Evolutionary conservation across 2,888 invertebrate genomes (phyloP).

Genomic region (Pseudococcus viburni): DNA sequence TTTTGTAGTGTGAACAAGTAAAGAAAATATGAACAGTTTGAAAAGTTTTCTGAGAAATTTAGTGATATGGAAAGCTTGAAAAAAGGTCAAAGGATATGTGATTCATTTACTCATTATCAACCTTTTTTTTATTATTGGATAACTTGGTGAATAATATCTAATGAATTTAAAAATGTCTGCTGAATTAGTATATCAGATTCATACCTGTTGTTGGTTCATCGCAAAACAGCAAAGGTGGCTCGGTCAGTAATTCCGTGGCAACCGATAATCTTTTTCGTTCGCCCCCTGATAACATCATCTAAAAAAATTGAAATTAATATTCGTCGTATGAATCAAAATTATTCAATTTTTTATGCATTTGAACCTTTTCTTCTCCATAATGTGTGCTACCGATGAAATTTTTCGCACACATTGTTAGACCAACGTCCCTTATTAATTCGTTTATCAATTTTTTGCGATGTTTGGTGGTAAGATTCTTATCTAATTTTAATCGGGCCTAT

Average conservation of each 20-base stretch:
- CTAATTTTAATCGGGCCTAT: constrained; percentile 86
- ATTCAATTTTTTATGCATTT: neutral
- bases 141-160: no score
- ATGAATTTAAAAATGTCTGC: neutral
- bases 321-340: neutral
- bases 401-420: constrained; percentile 79
- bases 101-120: no score
- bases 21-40: no score
- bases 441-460: constrained; percentile 80
- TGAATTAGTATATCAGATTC: no score
- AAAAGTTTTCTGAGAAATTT: no score
- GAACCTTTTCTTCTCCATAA: constrained; percentile 48
- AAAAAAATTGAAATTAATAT: neutral
- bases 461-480: constrained; percentile 76
- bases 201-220: constrained; percentile 95
- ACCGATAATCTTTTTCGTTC: constrained; percentile 94
- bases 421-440: constrained; percentile 81
- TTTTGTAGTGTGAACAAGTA: no score
- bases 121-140: no score
- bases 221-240: constrained; percentile 92
- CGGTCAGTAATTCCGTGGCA: constrained; percentile 91
- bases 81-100: no score
- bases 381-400: constrained; percentile 80
- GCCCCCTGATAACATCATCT: constrained; percentile 80
- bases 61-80: no score